Percentiles rank a stretch among this genome's conserved stretches.
Evolutionary conservation across 2,888 invertebrate genomes (phyloP).

Genomic region (Cryptocheilus praepositus): DNA sequence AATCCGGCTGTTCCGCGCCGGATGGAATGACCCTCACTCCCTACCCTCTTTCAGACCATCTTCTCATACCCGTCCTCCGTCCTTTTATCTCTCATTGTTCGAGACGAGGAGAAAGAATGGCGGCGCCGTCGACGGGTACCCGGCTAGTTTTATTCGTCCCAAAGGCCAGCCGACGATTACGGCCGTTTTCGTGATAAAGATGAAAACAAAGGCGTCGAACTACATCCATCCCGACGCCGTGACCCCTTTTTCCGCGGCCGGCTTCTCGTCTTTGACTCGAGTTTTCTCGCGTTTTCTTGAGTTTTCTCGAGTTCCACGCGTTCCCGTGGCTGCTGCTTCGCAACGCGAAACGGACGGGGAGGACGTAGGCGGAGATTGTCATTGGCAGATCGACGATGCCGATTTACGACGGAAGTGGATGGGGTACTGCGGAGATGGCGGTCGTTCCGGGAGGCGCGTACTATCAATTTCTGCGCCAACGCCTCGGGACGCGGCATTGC

Average conservation of each 20-base stretch:
- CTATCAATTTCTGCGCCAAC: too few relatives aligned
- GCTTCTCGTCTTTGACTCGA: not conserved
- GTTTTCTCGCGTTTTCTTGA: too few relatives aligned
- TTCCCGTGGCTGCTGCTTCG: too few relatives aligned
- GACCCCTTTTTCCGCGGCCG: not conserved
- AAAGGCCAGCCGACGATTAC: slow-evolving; percentile 35
- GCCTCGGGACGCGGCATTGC: too few relatives aligned
- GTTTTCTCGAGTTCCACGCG: not conserved
- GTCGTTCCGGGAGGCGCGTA: too few relatives aligned
- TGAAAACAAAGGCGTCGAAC: slow-evolving; percentile 2
- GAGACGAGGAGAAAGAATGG: slow-evolving; percentile 45
- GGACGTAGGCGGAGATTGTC: too few relatives aligned
- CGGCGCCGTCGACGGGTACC: slow-evolving; percentile 39
- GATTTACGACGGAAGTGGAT: too few relatives aligned
- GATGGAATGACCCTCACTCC: slow-evolving; percentile 31
- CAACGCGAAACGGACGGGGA: too few relatives aligned
- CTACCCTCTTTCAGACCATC: slow-evolving; percentile 25
- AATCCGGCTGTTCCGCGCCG: slow-evolving; percentile 49
- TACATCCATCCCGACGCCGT: not conserved
- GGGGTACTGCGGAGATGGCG: too few relatives aligned
- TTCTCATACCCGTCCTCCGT: slow-evolving; percentile 18
- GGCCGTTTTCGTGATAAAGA: slow-evolving; percentile 26
- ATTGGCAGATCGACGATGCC: too few relatives aligned
- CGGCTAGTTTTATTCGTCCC: slow-evolving; percentile 36
- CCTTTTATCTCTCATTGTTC: slow-evolving; percentile 37